These are phyloP conservation scores for Leptobrachium ailaonicum DNA, from an alignment of 2,113 vertebrate species.

Conservation along the genomic window DNA sequence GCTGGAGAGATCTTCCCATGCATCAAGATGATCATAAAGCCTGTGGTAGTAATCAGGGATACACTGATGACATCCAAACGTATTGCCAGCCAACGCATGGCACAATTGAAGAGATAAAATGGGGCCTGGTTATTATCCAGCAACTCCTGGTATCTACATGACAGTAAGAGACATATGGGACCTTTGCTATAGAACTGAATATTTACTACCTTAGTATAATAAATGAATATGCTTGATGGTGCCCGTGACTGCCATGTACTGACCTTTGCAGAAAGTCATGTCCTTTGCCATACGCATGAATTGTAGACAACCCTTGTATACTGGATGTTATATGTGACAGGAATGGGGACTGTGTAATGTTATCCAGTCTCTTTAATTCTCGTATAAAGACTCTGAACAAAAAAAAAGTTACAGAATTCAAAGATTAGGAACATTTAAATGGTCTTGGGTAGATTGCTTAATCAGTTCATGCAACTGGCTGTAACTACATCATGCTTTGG, in stretches of 20 bases:
- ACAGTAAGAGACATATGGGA: conserved; percentile 4
- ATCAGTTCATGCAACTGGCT: too few species aligned
- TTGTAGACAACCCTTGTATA: conserved; percentile 87
- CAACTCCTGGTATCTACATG: conserved; percentile 81
- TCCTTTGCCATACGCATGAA: conserved; percentile 84
- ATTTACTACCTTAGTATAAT: too few species aligned
- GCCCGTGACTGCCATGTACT: conserved; percentile 34
- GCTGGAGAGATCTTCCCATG: conserved; percentile 85
- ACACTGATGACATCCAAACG: conserved; percentile 88
- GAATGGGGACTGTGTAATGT: conserved; percentile 88
- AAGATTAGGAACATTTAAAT: background rate
- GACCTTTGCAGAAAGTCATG: conserved; percentile 85
- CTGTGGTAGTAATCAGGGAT: conserved; percentile 83
- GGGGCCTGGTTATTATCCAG: conserved; percentile 88
- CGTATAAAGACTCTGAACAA: conserved; percentile 81
- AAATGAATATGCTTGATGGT: too few species aligned
- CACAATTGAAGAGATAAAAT: conserved; percentile 87
- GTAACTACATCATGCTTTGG: too few species aligned
- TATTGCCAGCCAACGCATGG: conserved; percentile 89
- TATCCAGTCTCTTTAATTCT: conserved; percentile 89
- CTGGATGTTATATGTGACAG: conserved; percentile 89
- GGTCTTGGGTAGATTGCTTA: too few species aligned
- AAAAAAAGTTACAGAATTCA: background rate
- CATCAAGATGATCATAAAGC: conserved; percentile 89
- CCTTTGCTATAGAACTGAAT: too few species aligned